Conservation (phyloP, 2,113 vertebrate species). For the Tretioscincus oriximinensis region DNA sequence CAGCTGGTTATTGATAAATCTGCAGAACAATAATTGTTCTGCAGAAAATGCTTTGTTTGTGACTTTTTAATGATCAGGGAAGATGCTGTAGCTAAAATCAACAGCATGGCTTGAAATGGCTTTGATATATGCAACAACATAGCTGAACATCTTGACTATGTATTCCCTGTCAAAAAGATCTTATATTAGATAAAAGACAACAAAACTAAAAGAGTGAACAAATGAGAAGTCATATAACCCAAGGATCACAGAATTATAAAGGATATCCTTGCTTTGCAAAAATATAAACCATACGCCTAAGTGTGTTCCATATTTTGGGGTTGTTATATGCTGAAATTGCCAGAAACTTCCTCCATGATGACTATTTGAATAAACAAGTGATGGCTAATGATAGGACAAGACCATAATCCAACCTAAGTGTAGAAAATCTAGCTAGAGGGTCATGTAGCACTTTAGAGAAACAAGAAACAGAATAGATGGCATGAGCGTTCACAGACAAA, state of each 20-base stretch:
- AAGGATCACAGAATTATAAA: neutral
- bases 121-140: constrained; percentile 41
- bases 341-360: neutral
- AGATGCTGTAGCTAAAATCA: constrained; percentile 52
- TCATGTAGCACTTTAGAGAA: too few species aligned
- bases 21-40: constrained; percentile 64
- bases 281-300: too few species aligned
- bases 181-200: constrained; percentile 14
- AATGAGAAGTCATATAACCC: neutral
- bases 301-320: neutral
- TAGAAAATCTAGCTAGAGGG: too few species aligned
- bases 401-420: too few species aligned
- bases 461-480: too few species aligned
- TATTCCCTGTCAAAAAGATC: constrained; percentile 46
- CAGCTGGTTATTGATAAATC: constrained; percentile 72
- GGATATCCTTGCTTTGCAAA: too few species aligned
- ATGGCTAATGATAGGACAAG: too few species aligned
- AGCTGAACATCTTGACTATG: constrained; percentile 43
- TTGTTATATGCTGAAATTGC: neutral
- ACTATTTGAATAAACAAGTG: too few species aligned
- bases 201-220: constrained; percentile 16
- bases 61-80: constrained; percentile 50
- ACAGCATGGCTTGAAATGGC: constrained; percentile 30
- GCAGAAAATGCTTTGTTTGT: constrained; percentile 53
- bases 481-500: too few species aligned